Conservation (phyloP, 92 coral and sea anemone genomes). For the Montipora capitata region DNA sequence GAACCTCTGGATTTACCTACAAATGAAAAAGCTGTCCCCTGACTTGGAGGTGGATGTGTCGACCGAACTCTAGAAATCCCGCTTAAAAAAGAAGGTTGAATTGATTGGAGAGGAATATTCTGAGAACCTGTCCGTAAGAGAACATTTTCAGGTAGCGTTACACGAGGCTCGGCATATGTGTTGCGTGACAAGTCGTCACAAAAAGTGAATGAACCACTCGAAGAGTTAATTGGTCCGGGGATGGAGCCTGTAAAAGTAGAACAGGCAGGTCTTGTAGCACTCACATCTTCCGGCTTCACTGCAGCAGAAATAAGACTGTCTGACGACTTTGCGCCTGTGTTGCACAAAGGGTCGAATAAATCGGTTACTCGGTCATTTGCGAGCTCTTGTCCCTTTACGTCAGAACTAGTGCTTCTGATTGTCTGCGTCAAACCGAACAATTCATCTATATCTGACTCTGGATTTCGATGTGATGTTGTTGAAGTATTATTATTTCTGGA, state of each 20-base stretch:
- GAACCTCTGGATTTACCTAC: slow-evolving; percentile 80
- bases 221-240: neutral
- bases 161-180: neutral
- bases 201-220: neutral
- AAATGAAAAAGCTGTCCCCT: slow-evolving; percentile 84
- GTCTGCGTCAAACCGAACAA: slow-evolving; percentile 1
- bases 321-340: neutral
- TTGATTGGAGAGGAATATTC: neutral
- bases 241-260: slow-evolving; percentile 6
- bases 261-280: neutral
- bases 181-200: slow-evolving; percentile 18
- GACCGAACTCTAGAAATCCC: slow-evolving; percentile 69
- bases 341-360: slow-evolving; percentile 41
- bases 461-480: neutral
- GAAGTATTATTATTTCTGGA: neutral
- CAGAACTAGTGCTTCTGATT: neutral
- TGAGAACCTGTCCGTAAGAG: neutral
- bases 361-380: slow-evolving; percentile 21
- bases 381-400: neutral
- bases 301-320: neutral
- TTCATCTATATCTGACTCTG: slow-evolving; percentile 23
- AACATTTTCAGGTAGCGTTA: slow-evolving; percentile 2
- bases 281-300: neutral
- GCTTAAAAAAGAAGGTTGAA: slow-evolving; percentile 30
- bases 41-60: slow-evolving; percentile 67